Conservation (phyloP, 2,888 invertebrate species). For the Pristionchus maxplancki region DNA sequence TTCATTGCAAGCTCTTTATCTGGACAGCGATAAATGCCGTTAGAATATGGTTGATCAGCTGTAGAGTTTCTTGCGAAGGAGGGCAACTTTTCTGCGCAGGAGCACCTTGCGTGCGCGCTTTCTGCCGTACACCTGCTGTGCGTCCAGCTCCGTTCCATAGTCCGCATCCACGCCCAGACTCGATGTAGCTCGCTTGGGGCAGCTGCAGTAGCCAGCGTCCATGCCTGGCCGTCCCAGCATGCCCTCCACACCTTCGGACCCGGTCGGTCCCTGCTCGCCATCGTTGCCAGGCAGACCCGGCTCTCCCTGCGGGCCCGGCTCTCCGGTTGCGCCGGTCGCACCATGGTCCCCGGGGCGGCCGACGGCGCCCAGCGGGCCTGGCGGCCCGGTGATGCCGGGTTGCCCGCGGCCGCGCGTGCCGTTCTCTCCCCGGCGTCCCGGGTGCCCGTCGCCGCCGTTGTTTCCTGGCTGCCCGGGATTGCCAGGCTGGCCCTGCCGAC, state of each 20-base stretch:
- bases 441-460: conserved; percentile 37
- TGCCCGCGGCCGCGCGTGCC: conserved; percentile 25
- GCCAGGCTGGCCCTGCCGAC: conserved; percentile 58
- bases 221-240: conserved; percentile 58
- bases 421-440: conserved; percentile 40
- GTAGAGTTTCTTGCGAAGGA: not conserved
- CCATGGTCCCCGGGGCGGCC: conserved; percentile 60
- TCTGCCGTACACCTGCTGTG: not conserved
- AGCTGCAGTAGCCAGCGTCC: conserved; percentile 62
- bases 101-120: not conserved
- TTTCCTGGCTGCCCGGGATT: conserved; percentile 56
- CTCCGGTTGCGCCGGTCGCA: conserved; percentile 63
- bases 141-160: not conserved
- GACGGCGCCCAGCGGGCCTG: conserved; percentile 53
- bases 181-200: conserved; percentile 59
- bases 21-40: not conserved
- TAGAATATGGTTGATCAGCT: not conserved
- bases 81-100: not conserved
- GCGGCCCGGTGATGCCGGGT: conserved; percentile 43
- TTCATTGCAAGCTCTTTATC: not conserved
- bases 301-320: conserved; percentile 65
- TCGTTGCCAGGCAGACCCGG: conserved; percentile 62
- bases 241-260: conserved; percentile 60
- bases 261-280: conserved; percentile 61
- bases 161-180: conserved; percentile 49